phyloP scores from a whole-genome alignment of 2,113 vertebrate genomes.

The Ibidorhyncha struthersii region DNA sequence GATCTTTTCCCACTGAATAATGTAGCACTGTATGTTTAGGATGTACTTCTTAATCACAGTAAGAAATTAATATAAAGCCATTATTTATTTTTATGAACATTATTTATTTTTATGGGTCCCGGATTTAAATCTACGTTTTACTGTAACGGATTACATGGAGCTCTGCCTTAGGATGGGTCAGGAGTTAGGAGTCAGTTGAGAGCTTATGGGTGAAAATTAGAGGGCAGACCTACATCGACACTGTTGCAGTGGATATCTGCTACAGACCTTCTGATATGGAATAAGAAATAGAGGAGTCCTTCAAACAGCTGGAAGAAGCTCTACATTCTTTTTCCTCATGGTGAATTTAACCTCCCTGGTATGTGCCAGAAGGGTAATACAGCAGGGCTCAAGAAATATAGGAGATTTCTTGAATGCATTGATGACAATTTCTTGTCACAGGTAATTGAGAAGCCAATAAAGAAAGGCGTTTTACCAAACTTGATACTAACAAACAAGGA shows the following conservation, averaged over 20 bases:
- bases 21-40: not conserved
- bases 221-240: not conserved
- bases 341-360: not conserved
- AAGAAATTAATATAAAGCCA: not conserved
- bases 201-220: not conserved
- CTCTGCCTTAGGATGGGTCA: not conserved
- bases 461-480: not conserved
- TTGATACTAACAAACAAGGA: not conserved
- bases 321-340: not conserved
- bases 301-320: not conserved
- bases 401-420: not conserved
- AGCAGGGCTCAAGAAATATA: not conserved
- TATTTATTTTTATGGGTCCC: not conserved
- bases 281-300: not conserved
- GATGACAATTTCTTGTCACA: not conserved
- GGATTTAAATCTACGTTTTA: not conserved
- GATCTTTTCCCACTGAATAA: not conserved
- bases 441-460: not conserved
- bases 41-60: not conserved
- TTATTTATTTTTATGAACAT: too few species aligned
- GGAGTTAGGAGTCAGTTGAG: not conserved
- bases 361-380: not conserved
- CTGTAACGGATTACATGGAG: not conserved
- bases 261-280: not conserved
- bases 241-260: not conserved